Evolutionary conservation across 2,113 vertebrate genomes (phyloP).

Genomic region (Percina caprodes): DNA sequence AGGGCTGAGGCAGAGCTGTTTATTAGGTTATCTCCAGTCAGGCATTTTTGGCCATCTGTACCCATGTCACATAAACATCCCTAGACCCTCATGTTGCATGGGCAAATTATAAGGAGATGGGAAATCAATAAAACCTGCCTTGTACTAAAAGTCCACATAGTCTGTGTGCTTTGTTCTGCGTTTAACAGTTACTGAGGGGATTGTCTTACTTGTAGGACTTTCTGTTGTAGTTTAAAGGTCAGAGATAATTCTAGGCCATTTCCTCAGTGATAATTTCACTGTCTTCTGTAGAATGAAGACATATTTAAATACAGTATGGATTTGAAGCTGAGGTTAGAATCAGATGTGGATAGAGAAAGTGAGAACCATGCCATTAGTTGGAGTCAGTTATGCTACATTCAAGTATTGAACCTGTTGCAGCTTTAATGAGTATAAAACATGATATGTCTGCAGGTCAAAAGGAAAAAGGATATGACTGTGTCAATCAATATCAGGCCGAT

Average conservation of each 20-base stretch:
- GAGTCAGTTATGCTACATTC: background rate
- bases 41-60: background rate
- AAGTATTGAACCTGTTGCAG: background rate
- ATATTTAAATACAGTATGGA: background rate
- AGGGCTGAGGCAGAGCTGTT: background rate
- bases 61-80: constrained; percentile 9
- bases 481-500: background rate
- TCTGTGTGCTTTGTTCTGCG: constrained; percentile 13
- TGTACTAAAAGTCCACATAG: constrained; percentile 16
- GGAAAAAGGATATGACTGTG: background rate
- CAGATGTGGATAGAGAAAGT: background rate
- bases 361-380: background rate
- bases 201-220: constrained; percentile 3
- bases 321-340: background rate
- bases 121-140: constrained; percentile 32
- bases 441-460: background rate
- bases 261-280: background rate
- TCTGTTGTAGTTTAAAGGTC: constrained; percentile 19
- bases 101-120: constrained; percentile 1
- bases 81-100: background rate
- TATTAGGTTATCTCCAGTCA: background rate
- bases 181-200: constrained; percentile 16
- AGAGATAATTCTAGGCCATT: constrained; percentile 16
- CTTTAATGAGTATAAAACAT: background rate
- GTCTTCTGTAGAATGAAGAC: background rate